A percentile compares a stretch with the other conserved stretches of the same genome.
These are phyloP conservation scores for Synergus laeviventris DNA, from an alignment of 2,888 invertebrate genomes.

Conservation along the genomic window DNA sequence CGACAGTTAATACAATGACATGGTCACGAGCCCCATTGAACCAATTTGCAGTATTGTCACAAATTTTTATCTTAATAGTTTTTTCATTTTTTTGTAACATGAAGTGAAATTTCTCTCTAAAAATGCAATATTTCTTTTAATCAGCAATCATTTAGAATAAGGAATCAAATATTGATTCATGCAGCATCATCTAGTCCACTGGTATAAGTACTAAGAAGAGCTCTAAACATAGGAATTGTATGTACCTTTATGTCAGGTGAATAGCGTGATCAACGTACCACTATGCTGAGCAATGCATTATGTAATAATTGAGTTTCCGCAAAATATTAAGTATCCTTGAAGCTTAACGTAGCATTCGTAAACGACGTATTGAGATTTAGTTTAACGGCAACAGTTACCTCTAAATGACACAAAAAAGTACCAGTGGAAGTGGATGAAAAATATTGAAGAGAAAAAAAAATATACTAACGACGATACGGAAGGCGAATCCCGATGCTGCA, in stretches of 20 bases:
- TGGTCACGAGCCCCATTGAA: not conserved
- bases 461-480: not conserved
- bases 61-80: not conserved
- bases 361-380: not conserved
- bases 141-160: not conserved
- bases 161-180: not conserved
- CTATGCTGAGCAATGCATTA: slow-evolving; percentile 4
- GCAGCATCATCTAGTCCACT: not conserved
- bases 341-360: not conserved
- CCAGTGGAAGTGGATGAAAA: not conserved
- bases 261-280: slow-evolving; percentile 1
- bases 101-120: not conserved
- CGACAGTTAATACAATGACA: not conserved
- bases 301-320: not conserved
- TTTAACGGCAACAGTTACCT: not conserved
- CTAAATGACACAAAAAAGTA: not conserved
- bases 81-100: not conserved
- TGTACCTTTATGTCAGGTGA: slow-evolving; percentile 13
- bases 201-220: not conserved
- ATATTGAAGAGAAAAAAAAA: not conserved
- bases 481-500: not conserved
- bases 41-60: not conserved
- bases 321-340: not conserved
- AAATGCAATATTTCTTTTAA: too few relatives aligned
- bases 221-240: not conserved